Evolutionary conservation across 2,797 vertebrate genomes (phyloP), one percentile per base, ranked within the genome.

Genomic region (Vipera ursinii): DNA sequence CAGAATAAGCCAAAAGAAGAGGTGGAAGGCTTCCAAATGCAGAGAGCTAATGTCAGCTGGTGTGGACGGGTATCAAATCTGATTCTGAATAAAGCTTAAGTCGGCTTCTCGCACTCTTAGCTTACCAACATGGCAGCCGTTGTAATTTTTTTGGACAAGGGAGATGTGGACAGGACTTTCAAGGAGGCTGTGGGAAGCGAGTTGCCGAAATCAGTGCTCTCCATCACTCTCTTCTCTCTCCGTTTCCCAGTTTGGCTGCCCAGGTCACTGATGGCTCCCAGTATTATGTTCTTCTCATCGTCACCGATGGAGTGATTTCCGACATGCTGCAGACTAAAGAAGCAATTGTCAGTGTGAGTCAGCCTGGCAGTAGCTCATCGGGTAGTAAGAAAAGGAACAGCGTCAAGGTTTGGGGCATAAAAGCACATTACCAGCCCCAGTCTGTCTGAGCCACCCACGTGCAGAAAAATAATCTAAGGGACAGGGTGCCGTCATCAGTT

Each of bases 321-420:
- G 99, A 99, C 96, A 99, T 99, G 99, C 98, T 97, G 87, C 99
- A 99, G 96, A 99, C 99, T 92, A 99, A 99, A 97, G 99, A 99
- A 95, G 98, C 99, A 63, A 98, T 99, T 2, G 99, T 99, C 93
- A 98, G 98, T 0, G 99, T 99, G 94, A 98, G 99, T 97, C 55
- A 1, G 24, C 17, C 17, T 56, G 82, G 6, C 24, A 6, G n/a
- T 20, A 9, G 9, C 24, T 32, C 26, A 38, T 10, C 0, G 20
- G 51, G 51, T 10, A 82, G 53, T 48, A 17, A 86, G 88, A 51
- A 89, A 53, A 38, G 59, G 88, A 86, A 24, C 24, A 85, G 20
- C 5, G 44, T 63, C 53, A 0, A 4, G 9, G 28, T 28, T 28
- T 48, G 9, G 24, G 26, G 28, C 22, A 56, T 22, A 17, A 28